Conservation (phyloP, 2,113 vertebrate species). For the Sander vitreus region DNA sequence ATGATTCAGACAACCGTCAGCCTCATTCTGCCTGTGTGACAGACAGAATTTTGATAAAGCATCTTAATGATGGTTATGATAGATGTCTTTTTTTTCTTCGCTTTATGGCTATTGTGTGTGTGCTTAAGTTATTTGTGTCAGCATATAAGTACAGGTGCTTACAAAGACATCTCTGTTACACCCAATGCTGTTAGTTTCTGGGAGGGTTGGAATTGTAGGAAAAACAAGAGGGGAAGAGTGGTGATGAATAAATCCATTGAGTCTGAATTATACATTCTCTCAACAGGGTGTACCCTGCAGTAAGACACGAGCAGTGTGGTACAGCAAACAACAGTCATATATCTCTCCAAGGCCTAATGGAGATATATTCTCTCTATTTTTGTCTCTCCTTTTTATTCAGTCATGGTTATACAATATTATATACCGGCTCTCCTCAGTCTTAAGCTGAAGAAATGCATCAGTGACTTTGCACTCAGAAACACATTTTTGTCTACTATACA, state of each 20-base stretch:
- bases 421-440: background rate
- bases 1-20: background rate
- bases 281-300: constrained; percentile 25
- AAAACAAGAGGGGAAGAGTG: constrained; percentile 2
- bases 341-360: constrained; percentile 38
- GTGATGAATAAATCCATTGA: constrained; percentile 39
- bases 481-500: background rate
- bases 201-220: background rate
- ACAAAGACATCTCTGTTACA: constrained; percentile 27
- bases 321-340: constrained; percentile 32
- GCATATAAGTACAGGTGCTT: constrained; percentile 22
- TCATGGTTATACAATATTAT: constrained; percentile 15
- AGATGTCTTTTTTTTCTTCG: background rate
- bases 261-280: constrained; percentile 52
- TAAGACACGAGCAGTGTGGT: constrained; percentile 31
- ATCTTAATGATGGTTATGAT: background rate
- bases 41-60: constrained; percentile 18
- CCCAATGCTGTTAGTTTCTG: constrained; percentile 14
- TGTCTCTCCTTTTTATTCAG: constrained; percentile 16
- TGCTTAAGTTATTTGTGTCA: background rate
- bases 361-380: constrained; percentile 34
- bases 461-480: background rate
- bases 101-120: background rate
- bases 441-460: constrained; percentile 2
- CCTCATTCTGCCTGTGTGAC: background rate